Evolutionary conservation across 2,888 invertebrate species (phyloP).

Genomic region (Carterocephalus palaemon): DNA sequence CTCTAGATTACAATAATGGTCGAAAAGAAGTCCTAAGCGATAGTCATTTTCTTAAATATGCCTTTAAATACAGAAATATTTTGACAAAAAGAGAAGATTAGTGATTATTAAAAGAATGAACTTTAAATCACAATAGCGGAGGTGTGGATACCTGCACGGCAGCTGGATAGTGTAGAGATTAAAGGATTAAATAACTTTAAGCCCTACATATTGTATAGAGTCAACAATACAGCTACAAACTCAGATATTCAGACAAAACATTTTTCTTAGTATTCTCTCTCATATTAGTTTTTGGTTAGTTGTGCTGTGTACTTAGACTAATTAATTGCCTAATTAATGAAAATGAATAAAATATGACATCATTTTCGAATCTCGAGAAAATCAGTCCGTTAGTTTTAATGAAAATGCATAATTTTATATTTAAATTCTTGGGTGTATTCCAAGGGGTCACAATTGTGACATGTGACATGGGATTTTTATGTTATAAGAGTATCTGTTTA

Average conservation of each 20-base stretch:
- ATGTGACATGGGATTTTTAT: slow-evolving; percentile 7
- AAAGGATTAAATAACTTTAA: slow-evolving; percentile 14
- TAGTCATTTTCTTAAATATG: slow-evolving; percentile 1
- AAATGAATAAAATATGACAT: slow-evolving; percentile 44
- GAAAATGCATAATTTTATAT: slow-evolving; percentile 62
- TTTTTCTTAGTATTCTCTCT: slow-evolving; percentile 68
- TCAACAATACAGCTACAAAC: slow-evolving; percentile 32
- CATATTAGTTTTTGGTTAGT: slow-evolving; percentile 71
- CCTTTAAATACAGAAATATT: slow-evolving; percentile 1
- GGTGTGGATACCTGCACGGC: slow-evolving; percentile 14
- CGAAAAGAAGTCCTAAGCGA: background rate
- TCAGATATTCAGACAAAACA: slow-evolving; percentile 28
- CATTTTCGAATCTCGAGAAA: slow-evolving; percentile 67
- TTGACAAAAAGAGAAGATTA: slow-evolving; percentile 12
- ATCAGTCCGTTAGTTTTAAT: slow-evolving; percentile 71
- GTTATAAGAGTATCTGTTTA: slow-evolving; percentile 12
- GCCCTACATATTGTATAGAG: slow-evolving; percentile 7
- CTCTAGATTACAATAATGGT: background rate
- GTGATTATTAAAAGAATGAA: slow-evolving; percentile 1
- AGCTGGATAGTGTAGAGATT: slow-evolving; percentile 17
- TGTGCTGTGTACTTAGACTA: slow-evolving; percentile 76
- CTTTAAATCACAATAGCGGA: slow-evolving; percentile 7
- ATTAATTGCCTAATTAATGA: slow-evolving; percentile 55
- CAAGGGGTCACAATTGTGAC: slow-evolving; percentile 38
- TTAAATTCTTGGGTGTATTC: slow-evolving; percentile 43